Percentiles rank a stretch among this genome's conserved stretches.
These are phyloP conservation scores for Azemiops feae DNA, from an alignment of 2,113 vertebrate species.

Conservation along the genomic window DNA sequence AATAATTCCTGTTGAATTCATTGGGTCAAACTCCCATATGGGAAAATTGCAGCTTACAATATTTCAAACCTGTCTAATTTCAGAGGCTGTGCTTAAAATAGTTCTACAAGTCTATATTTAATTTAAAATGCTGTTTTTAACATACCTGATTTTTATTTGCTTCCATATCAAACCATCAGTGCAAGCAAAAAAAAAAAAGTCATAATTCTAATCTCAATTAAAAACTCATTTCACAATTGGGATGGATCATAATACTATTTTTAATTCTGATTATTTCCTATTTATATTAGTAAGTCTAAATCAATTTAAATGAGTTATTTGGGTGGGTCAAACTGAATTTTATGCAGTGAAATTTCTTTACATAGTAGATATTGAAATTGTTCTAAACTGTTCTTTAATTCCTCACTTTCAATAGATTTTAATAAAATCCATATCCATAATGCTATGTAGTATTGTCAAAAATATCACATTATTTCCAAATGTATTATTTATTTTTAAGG, in stretches of 20 bases:
- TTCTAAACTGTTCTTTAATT: conserved; percentile 46
- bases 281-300: background rate
- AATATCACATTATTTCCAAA: conserved; percentile 20
- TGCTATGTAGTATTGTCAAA: conserved; percentile 15
- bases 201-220: conserved; percentile 3
- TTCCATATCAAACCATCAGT: conserved; percentile 21
- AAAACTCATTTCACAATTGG: background rate
- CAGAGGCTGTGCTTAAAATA: background rate
- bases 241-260: background rate
- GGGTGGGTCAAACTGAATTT: background rate
- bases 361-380: background rate
- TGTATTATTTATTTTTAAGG: conserved; percentile 14
- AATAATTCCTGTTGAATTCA: background rate
- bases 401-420: conserved; percentile 33
- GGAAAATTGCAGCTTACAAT: background rate
- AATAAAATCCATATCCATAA: conserved; percentile 4
- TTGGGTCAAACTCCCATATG: no score
- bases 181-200: conserved; percentile 32
- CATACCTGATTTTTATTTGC: background rate
- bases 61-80: background rate
- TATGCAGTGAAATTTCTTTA: conserved; percentile 10
- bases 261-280: background rate
- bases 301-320: background rate
- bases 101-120: background rate
- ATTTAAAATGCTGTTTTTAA: background rate